These are phyloP conservation scores for Catocala sponsa DNA, from an alignment of 2,888 invertebrate species.

Conservation along the genomic window DNA sequence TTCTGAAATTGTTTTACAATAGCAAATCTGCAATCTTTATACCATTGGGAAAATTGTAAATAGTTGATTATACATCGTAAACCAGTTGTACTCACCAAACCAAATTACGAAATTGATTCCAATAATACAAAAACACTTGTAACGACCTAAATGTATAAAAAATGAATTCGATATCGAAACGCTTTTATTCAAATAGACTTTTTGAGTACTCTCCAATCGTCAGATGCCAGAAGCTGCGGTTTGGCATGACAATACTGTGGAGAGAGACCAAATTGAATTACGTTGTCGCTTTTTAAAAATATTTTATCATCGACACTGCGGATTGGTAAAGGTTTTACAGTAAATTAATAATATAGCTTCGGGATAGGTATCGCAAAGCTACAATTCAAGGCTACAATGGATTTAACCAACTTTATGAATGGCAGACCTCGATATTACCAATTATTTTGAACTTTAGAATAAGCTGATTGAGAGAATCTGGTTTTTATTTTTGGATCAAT, in stretches of 20 bases:
- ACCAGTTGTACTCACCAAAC: not conserved
- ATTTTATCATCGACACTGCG: not conserved
- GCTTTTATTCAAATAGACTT: constrained; percentile 31
- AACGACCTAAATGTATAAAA: constrained; percentile 4
- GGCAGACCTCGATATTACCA: too few relatives aligned
- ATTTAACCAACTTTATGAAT: too few relatives aligned
- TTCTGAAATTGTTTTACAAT: too few relatives aligned
- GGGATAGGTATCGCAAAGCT: too few relatives aligned
- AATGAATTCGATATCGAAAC: constrained; percentile 27
- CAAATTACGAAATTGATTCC: constrained; percentile 3
- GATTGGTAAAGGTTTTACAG: not conserved
- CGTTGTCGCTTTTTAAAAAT: constrained; percentile 1
- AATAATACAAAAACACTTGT: constrained; percentile 16
- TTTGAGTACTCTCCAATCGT: constrained; percentile 21
- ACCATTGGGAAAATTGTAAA: too few relatives aligned
- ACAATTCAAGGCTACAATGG: too few relatives aligned
- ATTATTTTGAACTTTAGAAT: too few relatives aligned
- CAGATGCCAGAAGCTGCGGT: constrained; percentile 15
- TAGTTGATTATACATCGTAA: too few relatives aligned
- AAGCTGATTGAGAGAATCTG: too few relatives aligned
- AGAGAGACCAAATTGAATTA: constrained; percentile 22
- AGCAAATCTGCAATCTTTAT: too few relatives aligned
- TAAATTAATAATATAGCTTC: too few relatives aligned
- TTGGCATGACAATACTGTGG: not conserved
- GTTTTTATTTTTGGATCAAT: too few relatives aligned